Base-by-base conservation (phyloP, 2,797 vertebrate genomes). In the Micromesistius poutassou region DNA sequence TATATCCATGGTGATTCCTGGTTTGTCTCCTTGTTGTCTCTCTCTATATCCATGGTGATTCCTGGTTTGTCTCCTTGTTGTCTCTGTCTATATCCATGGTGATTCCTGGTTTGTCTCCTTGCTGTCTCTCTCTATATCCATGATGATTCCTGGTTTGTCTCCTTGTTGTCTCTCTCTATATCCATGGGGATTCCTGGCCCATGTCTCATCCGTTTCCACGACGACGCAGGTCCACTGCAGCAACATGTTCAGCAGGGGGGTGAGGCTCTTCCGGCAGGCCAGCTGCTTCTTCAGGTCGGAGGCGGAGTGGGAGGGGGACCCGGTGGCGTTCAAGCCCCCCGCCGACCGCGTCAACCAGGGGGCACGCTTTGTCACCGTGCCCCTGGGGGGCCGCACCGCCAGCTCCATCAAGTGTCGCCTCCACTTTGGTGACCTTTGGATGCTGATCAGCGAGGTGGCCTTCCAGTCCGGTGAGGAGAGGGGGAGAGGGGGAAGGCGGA, bases 391-490 rank as follows among this genome's bases (percentile, higher is more conserved):
- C 87, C 97, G 92, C 80, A 99, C 97, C 92, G 98, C 98, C 86
- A 96, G 92, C 0, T 91, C 95, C 88, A 97, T 99, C 88, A 97
- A 94, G 86, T 99, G 98, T 81, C 97, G 95, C 42, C 99, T 97
- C 88, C 95, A 96, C 89, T 99, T 99, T 0, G 92, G 94, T 0
- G 97, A 97, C 22, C 83, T 92, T 33, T 99, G 97, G 98, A 95
- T 99, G 96, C 95, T 99, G 94, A 96, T 99, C 93, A 99, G 98
- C 3, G 98, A 99, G 90, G 96, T 99, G 88, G 96, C 97, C 82
- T 98, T 99, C 89, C 96, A 98, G 84, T 97, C 97, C 78, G 97
- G 97, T 35, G 33, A 50, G 13, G 13, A 9, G 62, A 28, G 62
- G n/a, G 55, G n/a, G 25, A 28, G 62, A 12, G 31, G 4, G 62